These are phyloP conservation scores for Serinus canaria DNA, from an alignment of 2,113 vertebrate genomes.

Conservation along the genomic window DNA sequence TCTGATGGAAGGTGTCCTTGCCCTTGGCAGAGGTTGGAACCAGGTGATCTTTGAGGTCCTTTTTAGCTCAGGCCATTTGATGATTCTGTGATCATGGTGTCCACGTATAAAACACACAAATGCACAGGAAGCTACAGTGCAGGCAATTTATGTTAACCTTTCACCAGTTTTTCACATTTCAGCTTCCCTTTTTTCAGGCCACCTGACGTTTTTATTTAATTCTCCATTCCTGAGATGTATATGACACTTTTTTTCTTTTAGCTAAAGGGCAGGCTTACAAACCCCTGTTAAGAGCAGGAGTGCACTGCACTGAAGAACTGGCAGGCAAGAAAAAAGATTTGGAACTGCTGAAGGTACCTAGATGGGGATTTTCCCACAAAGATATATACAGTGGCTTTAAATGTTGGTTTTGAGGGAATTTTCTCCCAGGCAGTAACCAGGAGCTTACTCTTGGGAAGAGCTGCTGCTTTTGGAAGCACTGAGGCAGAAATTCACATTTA, in stretches of 20 bases:
- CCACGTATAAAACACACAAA: not conserved
- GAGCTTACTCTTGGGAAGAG: not conserved
- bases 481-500: not conserved
- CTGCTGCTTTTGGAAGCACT: not conserved
- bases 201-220: not conserved
- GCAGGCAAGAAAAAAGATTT: not conserved
- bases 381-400: not conserved
- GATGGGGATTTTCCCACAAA: not conserved
- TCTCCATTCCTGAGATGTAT: not conserved
- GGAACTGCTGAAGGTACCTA: not conserved
- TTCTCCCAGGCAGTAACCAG: not conserved
- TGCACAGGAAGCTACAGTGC: fast-evolving
- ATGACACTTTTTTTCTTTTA: not conserved
- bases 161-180: not conserved
- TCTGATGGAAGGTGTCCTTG: fast-evolving
- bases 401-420: not conserved
- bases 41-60: fast-evolving
- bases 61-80: not conserved
- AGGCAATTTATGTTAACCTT: not conserved
- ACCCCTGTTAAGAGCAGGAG: not conserved
- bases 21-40: not conserved
- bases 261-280: not conserved
- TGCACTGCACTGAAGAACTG: not conserved
- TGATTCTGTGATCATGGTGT: not conserved
- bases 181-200: not conserved